Evolutionary conservation across 2,888 invertebrate species (phyloP), one percentile per base, ranked within the genome.

Genomic region (Aethes cnicana): DNA sequence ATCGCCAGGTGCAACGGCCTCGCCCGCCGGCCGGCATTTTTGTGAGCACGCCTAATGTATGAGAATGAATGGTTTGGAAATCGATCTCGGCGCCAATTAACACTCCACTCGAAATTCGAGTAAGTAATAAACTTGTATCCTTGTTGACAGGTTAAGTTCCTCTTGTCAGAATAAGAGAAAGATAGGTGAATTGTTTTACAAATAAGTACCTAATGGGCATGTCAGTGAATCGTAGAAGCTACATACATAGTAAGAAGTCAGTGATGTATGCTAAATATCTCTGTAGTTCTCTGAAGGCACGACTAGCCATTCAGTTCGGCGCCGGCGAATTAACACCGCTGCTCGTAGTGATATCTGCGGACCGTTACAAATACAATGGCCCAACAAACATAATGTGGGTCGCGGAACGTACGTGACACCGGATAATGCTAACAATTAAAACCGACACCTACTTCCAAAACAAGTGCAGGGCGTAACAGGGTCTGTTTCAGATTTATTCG

Each of bases 1-100:
- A 73, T 74, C 74, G 81, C 77, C 87, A 88, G 87, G 88, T 89
- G 88, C 88, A 89, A 84, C 80, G 85, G 75, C 88, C 88, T 72
- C 72, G 68, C 68, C 77, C 75, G 84, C 72, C 74, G 58, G 65
- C 78, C 73, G 73, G 78, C 78, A 83, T 84, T 87, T 86, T 87
- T 84, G 81, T 84, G 74, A 77, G 68, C 72, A 71, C 73, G 67
- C 71, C 77, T 76, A 76, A 78, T 76, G 74, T 74, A 74, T 76
- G 74, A 80, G 69, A 69, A 71, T 64, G 68, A 72, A 74, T 74
- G 61, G 69, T 72, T 77, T 67, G 68, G 69, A 69, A 74, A 74
- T 68, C 70, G 56, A 61, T 60, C 62, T 64, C 61, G 59, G 52
- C 62, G 58, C 56, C 66, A 63, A 63, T 60, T 60, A 57, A 59